A percentile compares a stretch with the other conserved stretches of the same genome.
phyloP scores from a whole-genome alignment of 1,140 invertebrate species.

The Papilio xuthus region DNA sequence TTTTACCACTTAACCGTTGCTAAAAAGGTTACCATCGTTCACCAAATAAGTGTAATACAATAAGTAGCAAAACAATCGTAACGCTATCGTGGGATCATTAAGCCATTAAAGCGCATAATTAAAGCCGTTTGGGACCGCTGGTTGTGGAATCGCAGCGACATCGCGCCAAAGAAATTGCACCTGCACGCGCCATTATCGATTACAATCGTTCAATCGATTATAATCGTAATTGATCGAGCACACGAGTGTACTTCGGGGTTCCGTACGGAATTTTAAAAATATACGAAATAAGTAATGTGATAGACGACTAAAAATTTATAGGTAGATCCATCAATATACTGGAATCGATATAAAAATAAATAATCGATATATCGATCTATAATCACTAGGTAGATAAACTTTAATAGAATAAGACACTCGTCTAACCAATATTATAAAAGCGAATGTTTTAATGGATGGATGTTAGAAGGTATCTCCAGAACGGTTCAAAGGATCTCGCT shows the following conservation, averaged over 20 bases:
- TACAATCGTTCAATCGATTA: conserved; percentile 68
- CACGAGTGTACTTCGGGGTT: conserved; percentile 50
- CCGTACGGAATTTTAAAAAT: neutral
- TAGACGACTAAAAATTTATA: neutral
- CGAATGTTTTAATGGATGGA: too few relatives aligned
- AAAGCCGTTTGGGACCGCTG: conserved; percentile 35
- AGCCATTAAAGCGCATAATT: conserved; percentile 32
- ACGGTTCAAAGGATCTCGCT: too few relatives aligned
- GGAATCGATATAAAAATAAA: too few relatives aligned
- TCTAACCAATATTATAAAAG: too few relatives aligned
- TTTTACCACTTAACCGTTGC: neutral
- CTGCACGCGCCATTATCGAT: conserved; percentile 70
- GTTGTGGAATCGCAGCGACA: conserved; percentile 50
- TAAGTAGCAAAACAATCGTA: conserved; percentile 8
- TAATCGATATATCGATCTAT: too few relatives aligned
- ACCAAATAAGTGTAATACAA: neutral
- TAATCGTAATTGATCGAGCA: conserved; percentile 69
- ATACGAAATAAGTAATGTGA: neutral
- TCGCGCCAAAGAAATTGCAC: conserved; percentile 62
- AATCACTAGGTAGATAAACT: too few relatives aligned
- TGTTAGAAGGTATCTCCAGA: too few relatives aligned
- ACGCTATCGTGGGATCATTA: conserved; percentile 21
- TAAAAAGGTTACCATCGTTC: neutral
- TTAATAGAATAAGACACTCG: too few relatives aligned
- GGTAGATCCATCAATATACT: too few relatives aligned